These are phyloP conservation scores for Cathartes aura DNA, from an alignment of 2,113 vertebrate genomes.

Conservation along the genomic window DNA sequence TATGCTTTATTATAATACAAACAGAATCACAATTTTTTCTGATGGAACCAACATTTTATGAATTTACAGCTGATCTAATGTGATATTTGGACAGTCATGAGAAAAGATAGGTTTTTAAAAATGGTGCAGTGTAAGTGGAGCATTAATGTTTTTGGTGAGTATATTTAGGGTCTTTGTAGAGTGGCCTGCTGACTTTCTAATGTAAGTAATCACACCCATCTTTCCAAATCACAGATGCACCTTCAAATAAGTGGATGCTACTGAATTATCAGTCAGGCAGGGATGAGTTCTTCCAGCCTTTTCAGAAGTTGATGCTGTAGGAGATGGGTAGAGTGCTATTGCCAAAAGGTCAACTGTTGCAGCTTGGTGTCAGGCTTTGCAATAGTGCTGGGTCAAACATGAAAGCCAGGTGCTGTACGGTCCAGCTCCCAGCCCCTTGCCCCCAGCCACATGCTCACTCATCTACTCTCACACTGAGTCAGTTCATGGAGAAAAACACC, in stretches of 20 bases:
- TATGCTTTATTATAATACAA: not conserved
- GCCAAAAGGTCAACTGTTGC: not conserved
- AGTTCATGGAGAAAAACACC: not conserved
- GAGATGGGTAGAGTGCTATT: not conserved
- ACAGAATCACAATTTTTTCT: not conserved
- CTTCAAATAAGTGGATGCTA: not conserved
- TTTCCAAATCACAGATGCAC: not conserved
- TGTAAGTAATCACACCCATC: not conserved
- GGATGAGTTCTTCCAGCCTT: not conserved
- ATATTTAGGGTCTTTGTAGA: not conserved
- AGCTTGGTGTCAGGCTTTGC: not conserved
- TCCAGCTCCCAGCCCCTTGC: not conserved
- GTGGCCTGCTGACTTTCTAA: not conserved
- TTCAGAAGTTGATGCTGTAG: not conserved
- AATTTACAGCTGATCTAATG: not conserved
- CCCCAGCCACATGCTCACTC: not conserved
- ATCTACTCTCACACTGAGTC: not conserved
- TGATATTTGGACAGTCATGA: not conserved
- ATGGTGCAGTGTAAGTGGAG: not conserved
- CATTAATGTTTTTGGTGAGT: not conserved
- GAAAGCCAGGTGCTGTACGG: not conserved
- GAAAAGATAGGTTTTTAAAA: not conserved
- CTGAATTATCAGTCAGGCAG: not conserved
- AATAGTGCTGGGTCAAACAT: not conserved
- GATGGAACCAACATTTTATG: not conserved